Evolutionary conservation across 2,888 invertebrate species (phyloP), one percentile per base, ranked within the genome.

Genomic region (Amphimallon solstitiale): DNA sequence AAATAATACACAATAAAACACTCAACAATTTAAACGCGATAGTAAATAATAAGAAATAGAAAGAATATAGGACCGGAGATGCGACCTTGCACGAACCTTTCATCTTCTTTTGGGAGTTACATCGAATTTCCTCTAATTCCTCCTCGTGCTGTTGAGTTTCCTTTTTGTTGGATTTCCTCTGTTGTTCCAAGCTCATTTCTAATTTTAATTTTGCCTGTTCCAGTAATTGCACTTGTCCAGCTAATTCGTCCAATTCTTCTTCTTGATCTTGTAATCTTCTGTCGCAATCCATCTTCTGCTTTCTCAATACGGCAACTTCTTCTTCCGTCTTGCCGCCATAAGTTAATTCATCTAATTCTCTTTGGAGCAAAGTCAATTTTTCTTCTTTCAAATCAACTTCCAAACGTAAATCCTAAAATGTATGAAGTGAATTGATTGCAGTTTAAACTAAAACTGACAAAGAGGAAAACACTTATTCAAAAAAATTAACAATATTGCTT

Each of bases 221-320:
- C 77, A 98, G 84, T 74, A 97, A 85, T 83, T 93, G 88, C 0
- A 80, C 82, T 68, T 82, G 83, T 2, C 95, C 97, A 2, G 97
- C 96, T 78, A 97, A 87, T 79, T 98, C 98, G 78, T 98, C 98
- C 56, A 98, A 85, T 81, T 98, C 98, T 80, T 98, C 97, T 79
- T 97, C 97, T 83, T 93, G 93, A 78, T 94, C 93, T 69, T 94
- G 89, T 29, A 90, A 84, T 70, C 94, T 90, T 43, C 93, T 86
- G 81, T 97, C 97, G 68, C 95, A 87, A 72, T 97, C 97, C 71
- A 94, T 90, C 79, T 94, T 94, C 15, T 89, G 88, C 74, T 94
- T 90, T 69, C 95, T 89, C 74, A 97, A 85, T 60, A 90, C 86
- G 4, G 92, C 90, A 40, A 94, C 88, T 82, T 95, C 95, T 79